Evolutionary conservation across 1,140 invertebrate genomes (phyloP).

Genomic region (Drosophila teissieri): DNA sequence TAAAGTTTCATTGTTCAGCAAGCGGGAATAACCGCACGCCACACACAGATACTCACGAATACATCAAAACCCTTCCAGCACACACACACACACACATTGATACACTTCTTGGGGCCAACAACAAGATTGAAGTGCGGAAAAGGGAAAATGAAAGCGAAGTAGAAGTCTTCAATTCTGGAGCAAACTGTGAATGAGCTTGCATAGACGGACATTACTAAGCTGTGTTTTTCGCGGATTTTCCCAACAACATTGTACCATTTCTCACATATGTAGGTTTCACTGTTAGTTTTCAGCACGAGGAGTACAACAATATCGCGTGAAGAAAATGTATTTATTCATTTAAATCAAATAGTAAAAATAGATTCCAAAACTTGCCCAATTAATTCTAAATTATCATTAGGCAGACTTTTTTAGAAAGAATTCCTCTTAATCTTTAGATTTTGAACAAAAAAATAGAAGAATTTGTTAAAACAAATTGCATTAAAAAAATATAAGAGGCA

Average conservation of each 20-base stretch:
- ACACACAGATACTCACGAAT: conserved; percentile 17
- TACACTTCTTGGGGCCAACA: conserved; percentile 29
- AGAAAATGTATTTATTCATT: background rate
- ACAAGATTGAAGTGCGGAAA: conserved; percentile 23
- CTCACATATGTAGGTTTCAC: background rate
- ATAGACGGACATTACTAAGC: conserved; percentile 33
- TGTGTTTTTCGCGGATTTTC: conserved; percentile 24
- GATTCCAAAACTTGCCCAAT: no score
- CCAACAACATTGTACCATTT: conserved; percentile 17
- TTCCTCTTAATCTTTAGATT: no score
- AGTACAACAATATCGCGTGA: no score
- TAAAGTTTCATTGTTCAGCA: conserved; percentile 79
- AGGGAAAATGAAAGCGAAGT: conserved; percentile 14
- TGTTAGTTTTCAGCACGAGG: background rate
- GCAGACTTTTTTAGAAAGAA: no score
- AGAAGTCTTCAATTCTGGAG: conserved; percentile 37
- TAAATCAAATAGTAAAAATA: background rate
- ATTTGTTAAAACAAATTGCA: background rate
- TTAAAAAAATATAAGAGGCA: no score
- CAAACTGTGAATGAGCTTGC: conserved; percentile 42
- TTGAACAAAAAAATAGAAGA: no score
- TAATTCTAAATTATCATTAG: no score
- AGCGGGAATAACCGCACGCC: conserved; percentile 61
- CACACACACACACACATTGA: conserved; percentile 29
- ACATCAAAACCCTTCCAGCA: conserved; percentile 5